Evolutionary conservation across 2,113 vertebrate genomes (phyloP), one percentile per base, ranked within the genome.

Genomic region (Oophaga pumilio): DNA sequence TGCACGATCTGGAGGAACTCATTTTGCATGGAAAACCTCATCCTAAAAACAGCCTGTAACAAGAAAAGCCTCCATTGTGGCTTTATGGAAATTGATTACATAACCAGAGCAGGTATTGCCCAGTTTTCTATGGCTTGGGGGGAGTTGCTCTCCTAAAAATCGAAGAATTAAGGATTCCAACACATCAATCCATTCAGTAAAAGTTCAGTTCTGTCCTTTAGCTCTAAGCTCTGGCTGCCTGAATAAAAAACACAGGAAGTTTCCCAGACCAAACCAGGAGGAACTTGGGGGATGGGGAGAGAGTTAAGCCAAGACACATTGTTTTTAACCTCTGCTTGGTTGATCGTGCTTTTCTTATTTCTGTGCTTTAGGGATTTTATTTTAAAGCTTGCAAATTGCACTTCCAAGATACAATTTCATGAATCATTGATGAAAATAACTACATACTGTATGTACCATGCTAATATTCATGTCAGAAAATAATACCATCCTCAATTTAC

Each of bases 231-330:
- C 82, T 89, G 88, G 90, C 85, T 90, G 84, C 85, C 68, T 90
- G 89, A 91, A 74, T 90, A 90, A 90, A 92, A 93, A 91, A 88
- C 89, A 92, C 92, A 93, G 93, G 93, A 94, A 94, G 90, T 89
- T 89, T 91, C 91, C 93, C 92, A 90, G 90, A 89, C 93, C 92
- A 76, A 84, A 88, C 80, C 76, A 83, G 85, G 80, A 15, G 82
- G 68, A 89, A 78, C 78, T 69, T 77, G 86, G 86, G 78, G 86
- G 86, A 87, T 87, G 86, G 86, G 86, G 81, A 82, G 88, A 17
- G 73, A 71, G 43, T 33, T 56, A 43, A 17, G n/a, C 52, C 76
- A 78, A 84, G 60, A 78, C 50, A 80, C 85, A 77, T 85, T 20
- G 57, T 83, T 64, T 56, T 84, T 80, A 52, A 77, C 82, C 33